phyloP scores from a whole-genome alignment of 30 jellyfish, hydroid and myxozoan species.

The Turritopsis dohrnii region DNA sequence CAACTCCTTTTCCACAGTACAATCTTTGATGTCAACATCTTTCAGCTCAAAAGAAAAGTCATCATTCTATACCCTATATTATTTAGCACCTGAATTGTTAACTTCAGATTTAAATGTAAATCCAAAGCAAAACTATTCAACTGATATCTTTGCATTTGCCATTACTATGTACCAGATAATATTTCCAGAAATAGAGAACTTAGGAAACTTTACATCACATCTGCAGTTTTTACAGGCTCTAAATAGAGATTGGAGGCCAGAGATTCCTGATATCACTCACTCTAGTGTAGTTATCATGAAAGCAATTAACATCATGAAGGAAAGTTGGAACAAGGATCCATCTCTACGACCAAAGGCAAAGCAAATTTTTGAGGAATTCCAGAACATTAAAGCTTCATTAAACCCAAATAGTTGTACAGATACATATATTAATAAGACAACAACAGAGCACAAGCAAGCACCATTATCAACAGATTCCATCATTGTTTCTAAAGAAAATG shows the following conservation, averaged over 20 bases:
- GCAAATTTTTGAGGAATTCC: neutral
- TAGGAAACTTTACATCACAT: neutral
- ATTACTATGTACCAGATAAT: neutral
- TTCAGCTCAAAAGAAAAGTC: neutral
- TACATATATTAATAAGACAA: too few relatives aligned
- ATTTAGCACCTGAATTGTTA: constrained; percentile 3
- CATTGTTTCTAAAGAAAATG: too few relatives aligned
- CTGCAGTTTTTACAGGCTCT: neutral
- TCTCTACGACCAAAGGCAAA: neutral
- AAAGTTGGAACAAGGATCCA: neutral
- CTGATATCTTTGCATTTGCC: constrained; percentile 8
- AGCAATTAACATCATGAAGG: neutral
- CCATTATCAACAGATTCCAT: too few relatives aligned
- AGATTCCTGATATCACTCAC: too few relatives aligned
- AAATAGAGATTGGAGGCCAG: neutral
- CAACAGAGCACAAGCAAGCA: too few relatives aligned
- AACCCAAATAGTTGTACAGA: too few relatives aligned
- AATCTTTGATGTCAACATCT: neutral
- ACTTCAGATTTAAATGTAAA: neutral
- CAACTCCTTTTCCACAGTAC: neutral
- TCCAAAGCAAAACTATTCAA: neutral
- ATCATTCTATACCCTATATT: neutral
- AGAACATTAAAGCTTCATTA: too few relatives aligned
- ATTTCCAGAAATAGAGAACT: neutral
- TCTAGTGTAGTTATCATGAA: neutral